Evolutionary conservation across 53 echinoderm and acorn worm species (phyloP), one percentile per base, ranked within the genome.

Genomic region (Zoroaster sp.): DNA sequence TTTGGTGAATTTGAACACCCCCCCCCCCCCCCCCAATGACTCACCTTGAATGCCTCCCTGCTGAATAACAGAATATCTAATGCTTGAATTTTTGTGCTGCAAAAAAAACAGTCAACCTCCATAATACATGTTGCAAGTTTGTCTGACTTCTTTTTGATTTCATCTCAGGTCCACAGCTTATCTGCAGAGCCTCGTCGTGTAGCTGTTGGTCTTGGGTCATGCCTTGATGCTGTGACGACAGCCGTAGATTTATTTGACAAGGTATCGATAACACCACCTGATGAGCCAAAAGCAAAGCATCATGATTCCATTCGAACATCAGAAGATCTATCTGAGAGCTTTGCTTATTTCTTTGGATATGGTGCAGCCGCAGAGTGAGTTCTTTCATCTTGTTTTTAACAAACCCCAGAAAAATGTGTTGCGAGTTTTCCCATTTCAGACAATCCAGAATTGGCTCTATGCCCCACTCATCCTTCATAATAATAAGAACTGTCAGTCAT

Each of bases 301-400:
- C 79, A 94, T 71, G 91, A 88, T 41, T 90, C 87, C 4, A 89
- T 96, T 35, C 54, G 87, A 18, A 81, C 93, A 12, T 46, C 66
- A 1, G 34, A 89, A 68, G 91, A 93, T 14, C 85, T 96, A 21
- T 80, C 91, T 3, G 91, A 93, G 71, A 87, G 86, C 5, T 96
- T 94, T 39, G 87, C 96, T 34, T 96, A 91, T 72, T 96, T 96
- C 91, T 96, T 96, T 51, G 40, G 73, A 21, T 80, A 73, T 33
- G 96, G 94, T 40, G 94, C 96, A 38, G 96, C 96, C 1, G 94
- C 92, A 73, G 96, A 96, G 96, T 96, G 81, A 94, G 96, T 91
- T n/a, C n/a, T n/a, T n/a, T n/a, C n/a, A n/a, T n/a, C n/a, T n/a
- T n/a, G n/a, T n/a, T n/a, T n/a, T n/a, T n/a, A n/a, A n/a, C n/a